A percentile compares a stretch with the other conserved stretches of the same genome.
Evolutionary conservation across 2,888 invertebrate species (phyloP).

Genomic region (Emmelina monodactyla): DNA sequence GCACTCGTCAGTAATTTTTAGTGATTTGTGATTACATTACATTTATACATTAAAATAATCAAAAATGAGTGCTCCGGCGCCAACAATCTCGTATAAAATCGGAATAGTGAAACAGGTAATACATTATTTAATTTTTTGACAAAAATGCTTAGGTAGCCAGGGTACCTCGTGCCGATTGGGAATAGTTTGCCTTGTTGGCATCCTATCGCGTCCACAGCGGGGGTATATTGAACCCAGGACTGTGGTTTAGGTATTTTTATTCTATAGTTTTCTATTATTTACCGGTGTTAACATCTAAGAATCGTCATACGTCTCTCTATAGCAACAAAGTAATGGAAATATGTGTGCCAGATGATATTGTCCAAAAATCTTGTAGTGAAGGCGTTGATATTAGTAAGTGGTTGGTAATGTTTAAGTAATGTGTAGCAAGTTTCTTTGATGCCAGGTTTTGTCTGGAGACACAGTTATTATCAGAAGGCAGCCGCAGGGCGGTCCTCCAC

Average conservation of each 20-base stretch:
- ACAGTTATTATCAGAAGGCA: conserved; percentile 89
- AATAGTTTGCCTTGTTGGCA: conserved; percentile 55
- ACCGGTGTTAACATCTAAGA: too few species aligned
- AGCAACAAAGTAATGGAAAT: too few species aligned
- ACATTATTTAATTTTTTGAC: conserved; percentile 24
- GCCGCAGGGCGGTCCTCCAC: conserved; percentile 87
- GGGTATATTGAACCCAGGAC: conserved; percentile 3
- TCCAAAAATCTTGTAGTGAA: too few species aligned
- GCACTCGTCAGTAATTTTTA: conserved; percentile 38
- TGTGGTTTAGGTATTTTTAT: not conserved
- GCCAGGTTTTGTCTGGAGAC: conserved; percentile 94
- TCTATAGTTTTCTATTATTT: too few species aligned
- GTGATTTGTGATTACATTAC: conserved; percentile 27
- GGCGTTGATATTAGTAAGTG: too few species aligned
- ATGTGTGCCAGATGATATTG: too few species aligned
- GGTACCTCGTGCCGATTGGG: conserved; percentile 45
- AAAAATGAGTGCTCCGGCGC: conserved; percentile 55
- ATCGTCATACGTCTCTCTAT: too few species aligned
- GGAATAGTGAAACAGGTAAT: conserved; percentile 61
- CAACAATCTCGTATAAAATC: conserved; percentile 41
- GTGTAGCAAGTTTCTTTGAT: conserved; percentile 7
- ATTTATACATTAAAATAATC: conserved; percentile 23
- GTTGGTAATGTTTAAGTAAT: too few species aligned
- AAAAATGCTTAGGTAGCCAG: conserved; percentile 19
- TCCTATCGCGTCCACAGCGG: conserved; percentile 19